phyloP scores from a whole-genome alignment of 2,797 vertebrate genomes.

The Sebastes hubbsi region DNA sequence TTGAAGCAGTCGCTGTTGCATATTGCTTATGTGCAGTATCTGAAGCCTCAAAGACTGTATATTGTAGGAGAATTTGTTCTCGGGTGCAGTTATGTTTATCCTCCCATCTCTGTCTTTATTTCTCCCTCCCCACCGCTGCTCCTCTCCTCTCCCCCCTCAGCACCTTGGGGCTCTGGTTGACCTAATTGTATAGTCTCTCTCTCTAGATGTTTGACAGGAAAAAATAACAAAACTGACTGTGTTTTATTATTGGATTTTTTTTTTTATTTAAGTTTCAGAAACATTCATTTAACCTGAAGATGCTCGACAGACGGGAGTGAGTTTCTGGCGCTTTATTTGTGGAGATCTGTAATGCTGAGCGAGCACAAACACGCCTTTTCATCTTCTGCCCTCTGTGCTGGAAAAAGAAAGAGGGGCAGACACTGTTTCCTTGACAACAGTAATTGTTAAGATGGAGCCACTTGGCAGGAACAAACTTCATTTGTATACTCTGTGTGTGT shows the following conservation, averaged over 20 bases:
- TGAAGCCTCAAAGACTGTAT: background rate
- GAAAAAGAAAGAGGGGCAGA: slow-evolving; percentile 37
- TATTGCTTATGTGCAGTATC: background rate
- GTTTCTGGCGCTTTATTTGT: background rate
- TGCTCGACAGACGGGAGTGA: background rate
- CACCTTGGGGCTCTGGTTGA: slow-evolving; percentile 52
- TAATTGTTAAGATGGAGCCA: slow-evolving; percentile 74
- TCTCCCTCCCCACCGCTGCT: background rate
- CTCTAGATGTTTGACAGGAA: slow-evolving; percentile 10
- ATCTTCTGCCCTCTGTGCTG: slow-evolving; percentile 20
- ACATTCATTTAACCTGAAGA: background rate
- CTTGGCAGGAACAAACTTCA: slow-evolving; percentile 70
- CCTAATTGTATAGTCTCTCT: slow-evolving; percentile 50
- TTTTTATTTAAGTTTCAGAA: background rate
- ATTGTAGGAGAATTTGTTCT: background rate
- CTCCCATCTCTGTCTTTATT: background rate
- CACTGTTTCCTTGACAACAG: slow-evolving; percentile 85
- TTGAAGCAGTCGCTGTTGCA: too few relatives aligned
- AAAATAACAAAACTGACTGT: background rate
- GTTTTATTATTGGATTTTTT: background rate
- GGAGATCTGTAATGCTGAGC: background rate
- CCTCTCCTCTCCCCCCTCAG: background rate
- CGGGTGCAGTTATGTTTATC: background rate
- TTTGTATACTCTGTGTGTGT: background rate
- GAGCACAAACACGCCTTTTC: background rate